Conservation (phyloP, 2,113 vertebrate species). For the Cettia cetti region DNA sequence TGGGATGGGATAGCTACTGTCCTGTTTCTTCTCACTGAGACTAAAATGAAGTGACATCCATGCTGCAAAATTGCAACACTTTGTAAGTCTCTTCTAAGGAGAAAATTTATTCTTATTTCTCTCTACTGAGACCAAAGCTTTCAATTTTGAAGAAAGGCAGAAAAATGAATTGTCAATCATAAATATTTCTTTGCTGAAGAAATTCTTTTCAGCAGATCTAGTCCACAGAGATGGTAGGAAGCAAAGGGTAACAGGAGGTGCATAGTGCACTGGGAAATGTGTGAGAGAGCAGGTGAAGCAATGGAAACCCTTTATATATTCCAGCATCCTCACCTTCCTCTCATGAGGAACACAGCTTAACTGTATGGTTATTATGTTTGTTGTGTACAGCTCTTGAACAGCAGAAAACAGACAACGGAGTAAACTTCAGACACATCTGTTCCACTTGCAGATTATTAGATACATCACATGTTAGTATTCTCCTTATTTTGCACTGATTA, state of each 20-base stretch:
- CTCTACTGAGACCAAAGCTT: background rate
- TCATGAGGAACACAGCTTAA: background rate
- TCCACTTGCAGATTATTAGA: background rate
- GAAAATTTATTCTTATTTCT: background rate
- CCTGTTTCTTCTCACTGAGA: background rate
- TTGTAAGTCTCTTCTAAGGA: background rate
- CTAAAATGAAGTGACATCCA: background rate
- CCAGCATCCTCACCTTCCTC: background rate
- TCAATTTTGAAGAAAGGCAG: background rate
- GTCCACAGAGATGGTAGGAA: background rate
- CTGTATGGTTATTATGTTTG: background rate
- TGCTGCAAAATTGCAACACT: background rate
- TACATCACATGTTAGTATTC: background rate
- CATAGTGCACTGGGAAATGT: background rate
- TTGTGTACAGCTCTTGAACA: background rate
- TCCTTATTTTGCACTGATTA: background rate
- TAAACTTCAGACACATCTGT: background rate
- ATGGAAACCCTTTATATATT: background rate
- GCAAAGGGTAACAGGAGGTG: background rate
- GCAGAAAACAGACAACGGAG: background rate
- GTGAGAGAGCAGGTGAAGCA: background rate
- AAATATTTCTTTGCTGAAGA: background rate
- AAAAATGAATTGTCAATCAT: background rate
- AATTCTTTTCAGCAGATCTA: background rate
- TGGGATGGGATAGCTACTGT: background rate